Evolutionary conservation across 2,113 vertebrate species (phyloP), one percentile per base, ranked within the genome.

Genomic region (Mugil cephalus): DNA sequence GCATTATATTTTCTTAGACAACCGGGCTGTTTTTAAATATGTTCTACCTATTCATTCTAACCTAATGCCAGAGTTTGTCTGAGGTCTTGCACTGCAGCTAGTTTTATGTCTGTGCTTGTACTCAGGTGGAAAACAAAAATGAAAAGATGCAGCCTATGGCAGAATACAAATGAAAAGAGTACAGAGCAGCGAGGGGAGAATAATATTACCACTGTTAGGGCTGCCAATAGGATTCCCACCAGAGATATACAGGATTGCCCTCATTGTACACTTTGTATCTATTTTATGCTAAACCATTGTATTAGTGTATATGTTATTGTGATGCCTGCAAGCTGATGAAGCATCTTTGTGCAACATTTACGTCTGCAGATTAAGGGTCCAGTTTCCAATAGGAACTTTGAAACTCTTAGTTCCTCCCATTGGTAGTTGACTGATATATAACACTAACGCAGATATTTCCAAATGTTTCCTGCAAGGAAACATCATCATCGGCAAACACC

Each of bases 1-100:
- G 15, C 1, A n/a, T 2, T 50, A 19, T 24, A 63, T 62, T 59
- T 63, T 39, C 58, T 48, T 45, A 47, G 18, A 60, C 17, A 34
- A 21, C 30, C 13, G 19, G 35, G 46, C 12, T 51, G 38, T 43
- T 12, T n/a, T 51, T 12, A 11, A 17, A 38, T 0, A 10, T 56
- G 47, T 70, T 70, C 45, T 36, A 21, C 60, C 50, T 38, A 8
- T 53, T 71, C 17, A 35, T 21, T 39, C 61, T 67, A n/a, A 52
- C 61, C 34, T 42, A 38, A 36, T 70, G 53, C 17, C 50, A 61
- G 42, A 13, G 53, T 35, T 52, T n/a, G 35, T 43, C 42, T 4
- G 38, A 65, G 36, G 48, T 36, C 12, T 71, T 66, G 70, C 43
- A 56, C 35, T 35, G 36, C 51, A 46, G 45, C 56, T 58, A 15